Evolutionary conservation across 2,888 invertebrate genomes (phyloP), one percentile per base, ranked within the genome.

Genomic region (Branchipolynoe longqiensis): DNA sequence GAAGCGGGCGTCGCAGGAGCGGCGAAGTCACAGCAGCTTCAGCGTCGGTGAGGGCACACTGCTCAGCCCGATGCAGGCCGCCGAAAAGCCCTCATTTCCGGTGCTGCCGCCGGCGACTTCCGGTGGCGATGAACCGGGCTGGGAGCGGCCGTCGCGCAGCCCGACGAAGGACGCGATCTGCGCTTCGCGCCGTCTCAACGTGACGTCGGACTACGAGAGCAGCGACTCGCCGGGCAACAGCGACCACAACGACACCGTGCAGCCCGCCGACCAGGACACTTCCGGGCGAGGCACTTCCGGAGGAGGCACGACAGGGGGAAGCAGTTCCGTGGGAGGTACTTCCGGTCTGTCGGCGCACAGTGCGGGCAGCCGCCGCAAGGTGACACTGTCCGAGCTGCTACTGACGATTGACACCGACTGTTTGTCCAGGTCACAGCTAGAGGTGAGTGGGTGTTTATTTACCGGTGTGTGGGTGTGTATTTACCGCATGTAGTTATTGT

Each of bases 191-290:
- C 90, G 92, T 81, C 86, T 91, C 78, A 91, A 92, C 87, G 90
- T 92, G 58, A 92, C 93, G 22, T 93, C 93, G 33, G 93, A 93
- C 88, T 93, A 93, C 88, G 94, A 94, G 89, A 94, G 94, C 89
- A 93, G 92, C 86, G 94, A 94, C 89, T 94, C 94, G 2, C 94
- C 94, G 12, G 93, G 93, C 89, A 93, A 93, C 84, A 94, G 94
- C 89, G 94, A 94, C 86, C 92, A 93, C 86, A 93, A 93, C 89
- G 93, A 93, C 87, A 90, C 91, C 88, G 90, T 92, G 38, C 88
- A 88, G 2, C 62, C 28, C 41, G 62, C 18, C 62, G 87, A 38
- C 38, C 85, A 83, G n/a, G n/a, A n/a, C n/a, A n/a, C n/a, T 84
- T 78, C 33, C 6, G 73, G n/a, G 59, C n/a, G 56, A 36, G 62